phyloP scores from a whole-genome alignment of 2,888 invertebrate species.

The Acleris cristana region DNA sequence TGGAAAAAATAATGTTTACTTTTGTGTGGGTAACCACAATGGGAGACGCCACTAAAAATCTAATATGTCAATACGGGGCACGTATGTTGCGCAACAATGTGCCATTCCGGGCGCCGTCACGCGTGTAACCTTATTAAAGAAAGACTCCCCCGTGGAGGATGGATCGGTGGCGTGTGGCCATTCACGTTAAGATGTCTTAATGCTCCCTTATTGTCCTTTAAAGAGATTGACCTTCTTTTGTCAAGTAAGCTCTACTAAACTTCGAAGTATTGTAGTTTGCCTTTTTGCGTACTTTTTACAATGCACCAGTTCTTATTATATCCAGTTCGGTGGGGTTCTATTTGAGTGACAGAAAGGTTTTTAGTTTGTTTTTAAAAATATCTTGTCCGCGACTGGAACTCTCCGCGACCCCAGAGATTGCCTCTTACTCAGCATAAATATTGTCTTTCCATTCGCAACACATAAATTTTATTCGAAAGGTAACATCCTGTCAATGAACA shows the following conservation, averaged over 20 bases:
- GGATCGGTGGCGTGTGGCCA: slow-evolving; percentile 60
- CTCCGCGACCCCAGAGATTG: neutral
- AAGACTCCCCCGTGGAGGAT: slow-evolving; percentile 69
- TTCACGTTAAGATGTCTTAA: slow-evolving; percentile 41
- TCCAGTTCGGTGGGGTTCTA: neutral
- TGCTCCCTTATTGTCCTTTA: slow-evolving; percentile 35
- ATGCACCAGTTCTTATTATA: neutral
- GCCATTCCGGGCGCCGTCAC: slow-evolving; percentile 63
- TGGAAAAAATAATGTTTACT: slow-evolving; percentile 39
- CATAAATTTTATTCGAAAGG: slow-evolving; percentile 57
- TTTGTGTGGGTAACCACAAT: slow-evolving; percentile 55
- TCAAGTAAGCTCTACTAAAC: slow-evolving; percentile 8
- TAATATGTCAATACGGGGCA: slow-evolving; percentile 71
- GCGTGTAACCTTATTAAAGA: slow-evolving; percentile 75
- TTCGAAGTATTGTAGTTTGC: neutral
- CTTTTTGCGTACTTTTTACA: neutral
- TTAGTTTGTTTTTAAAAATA: neutral
- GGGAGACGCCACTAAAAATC: slow-evolving; percentile 64
- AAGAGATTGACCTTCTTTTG: slow-evolving; percentile 32
- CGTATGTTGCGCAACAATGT: slow-evolving; percentile 71
- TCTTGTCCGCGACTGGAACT: neutral
- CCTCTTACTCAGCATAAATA: slow-evolving; percentile 48
- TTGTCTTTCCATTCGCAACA: slow-evolving; percentile 53
- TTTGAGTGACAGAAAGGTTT: neutral
- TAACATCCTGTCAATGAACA: slow-evolving; percentile 73